Percentiles rank a stretch among this genome's conserved stretches.
Conservation (phyloP, 2,888 invertebrate species). For the Mimachlamys varia region DNA sequence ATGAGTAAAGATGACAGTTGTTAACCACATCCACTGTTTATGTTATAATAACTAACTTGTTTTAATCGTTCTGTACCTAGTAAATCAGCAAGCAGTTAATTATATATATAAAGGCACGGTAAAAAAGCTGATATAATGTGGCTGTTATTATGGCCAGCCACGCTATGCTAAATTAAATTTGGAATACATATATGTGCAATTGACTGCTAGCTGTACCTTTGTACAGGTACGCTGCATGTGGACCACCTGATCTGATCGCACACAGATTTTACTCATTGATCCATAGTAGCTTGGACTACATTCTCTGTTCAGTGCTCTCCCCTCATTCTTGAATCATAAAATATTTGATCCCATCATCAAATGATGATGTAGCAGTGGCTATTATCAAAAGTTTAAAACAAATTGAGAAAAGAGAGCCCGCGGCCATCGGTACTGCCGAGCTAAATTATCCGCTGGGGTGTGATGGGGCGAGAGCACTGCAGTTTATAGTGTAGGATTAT, state of each 20-base stretch:
- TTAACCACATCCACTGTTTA: neutral
- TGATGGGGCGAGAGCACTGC: neutral
- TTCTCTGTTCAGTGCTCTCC: neutral
- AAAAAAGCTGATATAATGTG: neutral
- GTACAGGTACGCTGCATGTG: neutral
- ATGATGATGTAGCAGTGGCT: too few relatives aligned
- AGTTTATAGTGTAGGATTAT: neutral
- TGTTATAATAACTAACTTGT: neutral
- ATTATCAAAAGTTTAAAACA: too few relatives aligned
- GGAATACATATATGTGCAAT: neutral
- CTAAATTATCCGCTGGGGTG: neutral
- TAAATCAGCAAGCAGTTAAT: neutral
- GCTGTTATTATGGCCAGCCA: neutral
- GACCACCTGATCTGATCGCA: constrained; percentile 34
- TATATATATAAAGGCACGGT: neutral
- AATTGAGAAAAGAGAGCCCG: too few relatives aligned
- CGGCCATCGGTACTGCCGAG: too few relatives aligned
- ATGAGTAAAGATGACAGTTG: too few relatives aligned
- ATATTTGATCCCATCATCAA: too few relatives aligned
- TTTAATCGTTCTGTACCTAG: neutral
- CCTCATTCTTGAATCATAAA: neutral
- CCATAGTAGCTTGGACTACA: neutral
- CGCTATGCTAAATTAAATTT: too few relatives aligned
- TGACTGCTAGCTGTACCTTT: neutral
- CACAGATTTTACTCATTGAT: neutral